Percentiles rank a stretch among this genome's conserved stretches.
Conservation (phyloP, 1,140 invertebrate species). For the Tetragonula clypearis region DNA sequence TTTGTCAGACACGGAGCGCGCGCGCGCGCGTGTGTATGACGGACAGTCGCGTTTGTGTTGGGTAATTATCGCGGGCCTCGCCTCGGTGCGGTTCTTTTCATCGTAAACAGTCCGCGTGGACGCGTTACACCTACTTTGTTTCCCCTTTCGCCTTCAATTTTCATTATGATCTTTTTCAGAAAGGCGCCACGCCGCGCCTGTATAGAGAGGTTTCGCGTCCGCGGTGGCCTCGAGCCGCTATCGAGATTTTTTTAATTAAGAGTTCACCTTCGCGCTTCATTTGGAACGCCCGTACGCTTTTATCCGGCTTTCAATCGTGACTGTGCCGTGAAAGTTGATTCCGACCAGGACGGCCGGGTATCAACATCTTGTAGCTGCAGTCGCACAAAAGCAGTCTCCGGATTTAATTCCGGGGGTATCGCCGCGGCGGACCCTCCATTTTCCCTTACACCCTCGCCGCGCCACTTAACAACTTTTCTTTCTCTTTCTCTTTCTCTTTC, state of each 20-base stretch:
- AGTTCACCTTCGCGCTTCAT: slow-evolving; percentile 8
- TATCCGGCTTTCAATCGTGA: slow-evolving; percentile 22
- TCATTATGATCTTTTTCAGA: slow-evolving; percentile 18
- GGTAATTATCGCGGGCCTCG: slow-evolving; percentile 18
- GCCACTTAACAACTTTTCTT: slow-evolving; percentile 48
- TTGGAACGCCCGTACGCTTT: slow-evolving; percentile 4
- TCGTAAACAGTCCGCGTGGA: slow-evolving; percentile 5
- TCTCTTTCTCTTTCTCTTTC: background rate
- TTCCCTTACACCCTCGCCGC: slow-evolving; percentile 35
- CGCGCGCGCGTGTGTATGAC: too few relatives aligned
- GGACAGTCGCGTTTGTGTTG: background rate
- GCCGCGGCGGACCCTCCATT: slow-evolving; percentile 26
- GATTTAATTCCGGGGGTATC: slow-evolving; percentile 51
- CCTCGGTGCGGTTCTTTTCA: background rate
- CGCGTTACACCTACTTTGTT: slow-evolving; percentile 1
- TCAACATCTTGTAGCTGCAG: slow-evolving; percentile 32
- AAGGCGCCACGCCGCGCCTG: background rate
- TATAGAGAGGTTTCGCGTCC: background rate
- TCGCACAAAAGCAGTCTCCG: slow-evolving; percentile 24
- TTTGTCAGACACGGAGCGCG: background rate
- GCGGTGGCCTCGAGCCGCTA: background rate
- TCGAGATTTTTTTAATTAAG: slow-evolving; percentile 56
- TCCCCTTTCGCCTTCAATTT: slow-evolving; percentile 8
- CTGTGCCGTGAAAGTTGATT: slow-evolving; percentile 30
- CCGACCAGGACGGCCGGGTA: slow-evolving; percentile 17